Base-by-base conservation (phyloP, 2,888 invertebrate genomes). In the Lobophora halterata region DNA sequence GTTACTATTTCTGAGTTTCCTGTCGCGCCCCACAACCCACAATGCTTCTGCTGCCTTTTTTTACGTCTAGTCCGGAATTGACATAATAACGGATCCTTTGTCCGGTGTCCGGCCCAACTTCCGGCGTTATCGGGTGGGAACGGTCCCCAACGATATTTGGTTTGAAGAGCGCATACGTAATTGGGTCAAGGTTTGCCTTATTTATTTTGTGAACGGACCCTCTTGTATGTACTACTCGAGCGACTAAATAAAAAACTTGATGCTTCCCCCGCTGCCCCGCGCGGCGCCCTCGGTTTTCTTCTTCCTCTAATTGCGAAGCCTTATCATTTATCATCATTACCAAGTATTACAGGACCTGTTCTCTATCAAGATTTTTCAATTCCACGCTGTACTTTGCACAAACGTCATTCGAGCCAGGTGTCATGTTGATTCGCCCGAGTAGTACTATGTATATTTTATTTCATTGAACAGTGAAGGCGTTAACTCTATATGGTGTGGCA, bases 71-170 rank as follows among this genome's bases (percentile, higher is more conserved):
- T 63, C 65, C 64, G 60, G 68, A 67, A 61, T 65, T 65, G 65
- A 65, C 65, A 65, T 64, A 65, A 78, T 74, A 85, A 86, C 79
- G 78, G 77, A 70, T 71, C 63, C 73, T 68, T 79, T 85, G 81
- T 82, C 67, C 70, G 59, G 68, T 69, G 69, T 79, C 76, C 79
- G 77, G 76, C 58, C 66, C 41, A 49, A 55, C 69, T 79, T 80
- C 80, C 82, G 81, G 62, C 58, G 66, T 71, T 75, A 79, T 76
- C 77, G 71, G 62, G 52, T 77, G 79, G 75, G 78, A 75, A 79
- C 68, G 61, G 63, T 63, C 61, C 60, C 59, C 52, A 53, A 52
- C 69, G 58, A 52, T 46, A 33, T 49, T 49, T 37, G 43, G 58
- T 71, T 75, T 74, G 63, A 78, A 71, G 72, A 72, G 70, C 66